Evolutionary conservation across 2,888 invertebrate genomes (phyloP).

Genomic region (Latheticus oryzae): DNA sequence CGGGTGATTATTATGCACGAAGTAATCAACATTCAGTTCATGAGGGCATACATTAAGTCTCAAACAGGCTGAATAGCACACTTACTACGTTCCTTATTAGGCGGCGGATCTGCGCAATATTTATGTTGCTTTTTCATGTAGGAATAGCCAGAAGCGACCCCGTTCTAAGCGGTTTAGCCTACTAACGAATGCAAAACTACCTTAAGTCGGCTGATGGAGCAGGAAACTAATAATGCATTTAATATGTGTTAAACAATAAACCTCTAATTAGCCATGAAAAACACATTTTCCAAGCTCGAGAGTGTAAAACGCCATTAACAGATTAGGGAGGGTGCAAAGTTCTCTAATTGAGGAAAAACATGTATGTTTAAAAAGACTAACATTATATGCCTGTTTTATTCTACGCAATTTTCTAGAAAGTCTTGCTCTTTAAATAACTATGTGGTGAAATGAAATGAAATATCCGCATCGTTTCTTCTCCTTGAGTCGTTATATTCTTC

Average conservation of each 20-base stretch:
- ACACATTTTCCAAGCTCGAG: conserved; percentile 37
- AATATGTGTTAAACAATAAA: conserved; percentile 36
- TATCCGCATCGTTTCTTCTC: conserved; percentile 19
- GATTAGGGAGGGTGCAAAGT: conserved; percentile 40
- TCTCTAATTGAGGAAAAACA: conserved; percentile 38
- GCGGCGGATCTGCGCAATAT: conserved; percentile 27
- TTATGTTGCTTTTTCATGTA: conserved; percentile 17
- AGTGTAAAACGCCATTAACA: conserved; percentile 39
- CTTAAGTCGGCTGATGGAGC: conserved; percentile 2
- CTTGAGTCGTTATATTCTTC: conserved; percentile 5
- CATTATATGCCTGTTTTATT: conserved; percentile 32
- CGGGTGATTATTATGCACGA: conserved; percentile 34
- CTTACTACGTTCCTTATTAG: conserved; percentile 33
- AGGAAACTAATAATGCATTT: conserved; percentile 27
- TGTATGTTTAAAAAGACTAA: conserved; percentile 23
- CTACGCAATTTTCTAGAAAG: conserved; percentile 9
- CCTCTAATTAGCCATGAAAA: conserved; percentile 41
- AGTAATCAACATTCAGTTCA: conserved; percentile 38
- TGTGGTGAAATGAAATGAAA: conserved; percentile 24
- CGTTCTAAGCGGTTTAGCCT: conserved; percentile 13
- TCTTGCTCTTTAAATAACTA: conserved; percentile 17
- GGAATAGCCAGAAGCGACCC: conserved; percentile 10
- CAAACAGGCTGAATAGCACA: conserved; percentile 22
- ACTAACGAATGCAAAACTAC: conserved; percentile 12
- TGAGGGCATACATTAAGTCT: conserved; percentile 33